Evolutionary conservation across 2,888 invertebrate species (phyloP).

Genomic region (Phlogophora meticulosa): DNA sequence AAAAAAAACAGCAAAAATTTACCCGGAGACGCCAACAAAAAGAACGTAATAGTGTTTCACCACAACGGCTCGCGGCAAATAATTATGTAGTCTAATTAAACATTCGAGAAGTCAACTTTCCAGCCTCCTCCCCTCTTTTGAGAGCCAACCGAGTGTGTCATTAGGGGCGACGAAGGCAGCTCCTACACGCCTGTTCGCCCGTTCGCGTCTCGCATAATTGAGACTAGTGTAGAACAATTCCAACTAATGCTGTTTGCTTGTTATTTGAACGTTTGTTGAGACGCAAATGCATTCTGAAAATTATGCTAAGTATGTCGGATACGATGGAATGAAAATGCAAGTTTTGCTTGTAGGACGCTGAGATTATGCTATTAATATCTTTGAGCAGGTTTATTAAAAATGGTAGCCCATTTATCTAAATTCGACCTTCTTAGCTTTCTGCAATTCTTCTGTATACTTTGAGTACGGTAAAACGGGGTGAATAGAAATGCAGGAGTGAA

Average conservation of each 20-base stretch:
- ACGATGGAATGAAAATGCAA: background rate
- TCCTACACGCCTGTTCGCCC: constrained; percentile 66
- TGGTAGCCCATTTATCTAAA: too few relatives aligned
- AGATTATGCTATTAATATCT: too few relatives aligned
- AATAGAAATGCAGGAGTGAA: too few relatives aligned
- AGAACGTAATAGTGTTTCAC: constrained; percentile 39
- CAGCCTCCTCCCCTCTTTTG: constrained; percentile 76
- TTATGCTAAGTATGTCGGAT: background rate
- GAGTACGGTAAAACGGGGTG: too few relatives aligned
- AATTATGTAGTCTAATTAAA: constrained; percentile 84
- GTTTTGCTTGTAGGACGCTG: too few relatives aligned
- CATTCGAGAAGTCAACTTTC: constrained; percentile 76
- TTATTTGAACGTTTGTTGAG: constrained; percentile 28
- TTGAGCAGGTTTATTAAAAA: too few relatives aligned
- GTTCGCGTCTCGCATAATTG: constrained; percentile 64
- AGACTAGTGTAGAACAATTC: constrained; percentile 53
- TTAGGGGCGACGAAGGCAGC: constrained; percentile 78
- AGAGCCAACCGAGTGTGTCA: constrained; percentile 84
- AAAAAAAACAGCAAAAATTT: too few relatives aligned
- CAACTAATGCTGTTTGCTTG: constrained; percentile 60
- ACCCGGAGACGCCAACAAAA: constrained; percentile 27
- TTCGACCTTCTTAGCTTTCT: too few relatives aligned
- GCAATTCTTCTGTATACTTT: too few relatives aligned
- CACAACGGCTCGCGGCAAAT: constrained; percentile 61
- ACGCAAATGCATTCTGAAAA: constrained; percentile 17